Evolutionary conservation across 2,888 invertebrate genomes (phyloP).

Genomic region (Bhutanitis thaidina): DNA sequence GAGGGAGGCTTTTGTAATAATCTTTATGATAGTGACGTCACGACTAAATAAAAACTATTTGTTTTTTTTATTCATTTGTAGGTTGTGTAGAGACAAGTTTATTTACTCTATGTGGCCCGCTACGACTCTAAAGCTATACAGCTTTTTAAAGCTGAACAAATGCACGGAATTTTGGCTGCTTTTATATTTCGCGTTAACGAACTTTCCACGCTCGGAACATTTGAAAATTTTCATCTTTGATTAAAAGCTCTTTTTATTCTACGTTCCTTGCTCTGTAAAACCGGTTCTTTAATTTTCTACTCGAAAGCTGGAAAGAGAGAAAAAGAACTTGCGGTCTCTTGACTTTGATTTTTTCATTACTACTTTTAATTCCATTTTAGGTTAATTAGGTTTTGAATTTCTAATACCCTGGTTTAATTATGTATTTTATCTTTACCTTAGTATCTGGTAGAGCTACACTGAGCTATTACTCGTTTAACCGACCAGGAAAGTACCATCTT

Average conservation of each 20-base stretch:
- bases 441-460: no score
- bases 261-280: slow-evolving; percentile 7
- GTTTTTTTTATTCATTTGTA: no score
- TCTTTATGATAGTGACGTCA: no score
- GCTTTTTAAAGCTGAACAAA: slow-evolving; percentile 5
- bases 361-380: neutral
- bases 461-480: no score
- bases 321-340: neutral
- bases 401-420: no score
- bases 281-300: slow-evolving; percentile 17
- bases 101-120: neutral
- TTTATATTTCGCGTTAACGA: slow-evolving; percentile 15
- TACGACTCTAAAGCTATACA: neutral
- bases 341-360: neutral
- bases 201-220: slow-evolving; percentile 12
- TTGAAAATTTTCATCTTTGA: slow-evolving; percentile 19
- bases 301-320: slow-evolving; percentile 3
- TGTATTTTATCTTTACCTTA: no score
- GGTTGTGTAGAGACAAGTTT: neutral
- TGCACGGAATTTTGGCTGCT: neutral
- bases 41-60: no score
- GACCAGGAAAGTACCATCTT: no score
- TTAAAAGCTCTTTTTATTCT: slow-evolving; percentile 10
- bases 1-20: no score
- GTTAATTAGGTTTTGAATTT: neutral